phyloP scores from a whole-genome alignment of 2,113 vertebrate genomes.

The Burhinus oedicnemus region DNA sequence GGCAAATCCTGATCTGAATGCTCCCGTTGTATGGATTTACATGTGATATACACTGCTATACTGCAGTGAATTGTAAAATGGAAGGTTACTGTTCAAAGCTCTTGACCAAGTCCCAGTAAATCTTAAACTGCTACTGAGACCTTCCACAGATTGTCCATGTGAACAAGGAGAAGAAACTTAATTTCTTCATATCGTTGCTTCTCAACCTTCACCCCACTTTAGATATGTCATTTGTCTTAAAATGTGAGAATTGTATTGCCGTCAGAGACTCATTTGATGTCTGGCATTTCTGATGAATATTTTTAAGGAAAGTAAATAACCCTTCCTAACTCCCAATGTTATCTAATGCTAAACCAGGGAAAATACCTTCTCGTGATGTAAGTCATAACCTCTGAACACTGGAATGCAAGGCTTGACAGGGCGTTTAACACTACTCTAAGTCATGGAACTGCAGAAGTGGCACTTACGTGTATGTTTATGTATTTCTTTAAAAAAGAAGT shows the following conservation, averaged over 20 bases:
- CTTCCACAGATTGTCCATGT: not conserved
- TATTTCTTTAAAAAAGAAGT: not conserved
- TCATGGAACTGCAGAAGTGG: not conserved
- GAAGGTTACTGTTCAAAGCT: not conserved
- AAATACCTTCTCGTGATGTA: not conserved
- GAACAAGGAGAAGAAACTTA: not conserved
- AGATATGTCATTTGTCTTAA: not conserved
- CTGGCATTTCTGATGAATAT: not conserved
- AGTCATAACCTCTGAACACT: not conserved
- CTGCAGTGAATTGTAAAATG: not conserved
- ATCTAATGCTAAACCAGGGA: not conserved
- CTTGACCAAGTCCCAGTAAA: not conserved
- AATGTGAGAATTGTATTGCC: not conserved
- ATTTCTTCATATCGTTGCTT: not conserved
- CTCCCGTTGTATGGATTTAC: not conserved
- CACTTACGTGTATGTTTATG: fast-evolving
- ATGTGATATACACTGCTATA: too few relatives aligned
- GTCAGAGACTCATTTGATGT: not conserved
- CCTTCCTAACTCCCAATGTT: not conserved
- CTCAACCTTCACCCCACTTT: not conserved
- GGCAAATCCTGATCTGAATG: not conserved
- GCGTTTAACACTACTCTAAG: not conserved
- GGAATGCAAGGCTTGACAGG: not conserved
- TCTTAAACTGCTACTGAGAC: not conserved
- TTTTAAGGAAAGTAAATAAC: not conserved